A percentile compares a stretch with the other conserved stretches of the same genome.
These are phyloP conservation scores for Bubo scandiacus DNA, from an alignment of 2,113 vertebrate species.

Conservation along the genomic window DNA sequence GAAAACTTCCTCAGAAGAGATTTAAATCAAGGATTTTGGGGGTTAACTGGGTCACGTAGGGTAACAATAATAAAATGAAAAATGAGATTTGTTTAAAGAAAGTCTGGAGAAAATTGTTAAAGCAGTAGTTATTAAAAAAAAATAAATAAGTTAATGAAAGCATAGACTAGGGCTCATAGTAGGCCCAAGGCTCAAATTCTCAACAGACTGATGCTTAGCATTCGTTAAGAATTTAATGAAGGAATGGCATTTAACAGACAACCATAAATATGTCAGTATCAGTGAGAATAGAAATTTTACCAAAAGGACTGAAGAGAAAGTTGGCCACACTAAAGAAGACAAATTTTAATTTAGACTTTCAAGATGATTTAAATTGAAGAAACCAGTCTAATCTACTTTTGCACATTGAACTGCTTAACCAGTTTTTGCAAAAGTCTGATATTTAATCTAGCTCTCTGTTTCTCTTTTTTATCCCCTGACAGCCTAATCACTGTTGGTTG, in stretches of 20 bases:
- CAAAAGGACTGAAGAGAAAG: neutral
- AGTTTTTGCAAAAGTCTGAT: constrained; percentile 23
- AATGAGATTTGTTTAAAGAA: neutral
- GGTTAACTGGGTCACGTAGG: neutral
- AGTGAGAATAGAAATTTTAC: neutral
- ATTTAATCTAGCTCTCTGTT: constrained; percentile 31
- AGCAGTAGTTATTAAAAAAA: neutral
- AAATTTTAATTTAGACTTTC: neutral
- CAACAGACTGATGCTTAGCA: neutral
- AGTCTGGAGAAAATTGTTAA: neutral
- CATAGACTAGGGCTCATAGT: neutral
- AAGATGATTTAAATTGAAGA: constrained; percentile 16
- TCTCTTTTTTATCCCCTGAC: constrained; percentile 50
- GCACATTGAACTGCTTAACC: neutral
- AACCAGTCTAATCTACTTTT: constrained; percentile 27
- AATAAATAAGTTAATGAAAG: neutral
- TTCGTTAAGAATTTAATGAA: constrained; percentile 1
- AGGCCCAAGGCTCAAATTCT: neutral
- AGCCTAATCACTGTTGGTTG: constrained; percentile 82
- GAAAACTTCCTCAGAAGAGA: neutral
- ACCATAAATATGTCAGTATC: neutral
- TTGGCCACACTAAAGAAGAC: neutral
- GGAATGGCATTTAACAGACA: neutral
- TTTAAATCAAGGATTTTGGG: neutral
- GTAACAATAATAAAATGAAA: neutral